Conservation (phyloP, 2,113 vertebrate species). For the Prietella phreatophila region DNA sequence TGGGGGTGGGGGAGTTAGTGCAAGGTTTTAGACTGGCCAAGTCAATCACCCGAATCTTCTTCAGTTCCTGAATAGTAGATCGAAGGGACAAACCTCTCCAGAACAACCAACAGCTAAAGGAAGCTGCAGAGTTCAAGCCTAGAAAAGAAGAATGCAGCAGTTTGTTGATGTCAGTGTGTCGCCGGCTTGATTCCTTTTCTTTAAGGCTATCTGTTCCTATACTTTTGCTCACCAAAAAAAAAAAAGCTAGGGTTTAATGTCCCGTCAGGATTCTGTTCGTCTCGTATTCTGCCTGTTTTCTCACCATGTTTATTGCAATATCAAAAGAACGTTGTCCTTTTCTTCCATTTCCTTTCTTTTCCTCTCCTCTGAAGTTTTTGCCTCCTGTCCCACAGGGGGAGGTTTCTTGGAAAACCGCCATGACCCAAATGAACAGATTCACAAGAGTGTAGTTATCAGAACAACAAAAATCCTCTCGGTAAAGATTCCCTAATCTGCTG, state of each 20-base stretch:
- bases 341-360: background rate
- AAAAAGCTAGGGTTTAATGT: background rate
- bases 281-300: constrained; percentile 31
- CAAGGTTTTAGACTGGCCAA: background rate
- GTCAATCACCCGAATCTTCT: background rate
- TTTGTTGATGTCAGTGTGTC: background rate
- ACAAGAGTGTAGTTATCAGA: constrained; percentile 35
- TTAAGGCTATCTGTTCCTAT: background rate
- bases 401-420: background rate
- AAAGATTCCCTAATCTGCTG: background rate
- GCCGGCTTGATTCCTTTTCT: background rate
- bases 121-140: background rate
- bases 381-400: constrained; percentile 35
- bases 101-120: background rate
- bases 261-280: background rate
- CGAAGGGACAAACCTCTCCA: background rate
- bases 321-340: constrained; percentile 23
- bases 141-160: background rate
- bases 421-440: constrained; percentile 11
- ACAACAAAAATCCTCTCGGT: background rate
- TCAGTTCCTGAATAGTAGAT: background rate
- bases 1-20: background rate
- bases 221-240: background rate
- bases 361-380: background rate
- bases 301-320: constrained; percentile 36